Percentiles rank a stretch among this genome's conserved stretches.
phyloP scores from a whole-genome alignment of 2,113 vertebrate species.

The Platichthys flesus region DNA sequence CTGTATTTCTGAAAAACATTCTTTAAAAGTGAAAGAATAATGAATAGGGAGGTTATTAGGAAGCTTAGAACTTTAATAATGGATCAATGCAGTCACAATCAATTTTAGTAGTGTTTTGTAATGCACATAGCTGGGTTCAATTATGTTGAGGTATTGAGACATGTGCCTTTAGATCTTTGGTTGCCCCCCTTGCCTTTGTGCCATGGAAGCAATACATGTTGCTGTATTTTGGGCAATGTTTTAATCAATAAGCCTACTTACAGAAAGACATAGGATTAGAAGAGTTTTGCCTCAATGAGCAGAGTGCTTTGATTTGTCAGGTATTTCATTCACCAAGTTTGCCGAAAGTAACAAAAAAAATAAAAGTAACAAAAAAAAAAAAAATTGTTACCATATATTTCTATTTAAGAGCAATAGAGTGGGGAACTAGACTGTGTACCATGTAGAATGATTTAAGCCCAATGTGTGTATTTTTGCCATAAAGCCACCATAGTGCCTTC shows the following conservation, averaged over 20 bases:
- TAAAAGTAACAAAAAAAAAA: no score
- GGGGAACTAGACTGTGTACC: no score
- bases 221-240: no score
- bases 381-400: neutral
- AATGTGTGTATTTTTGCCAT: no score
- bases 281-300: no score
- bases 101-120: neutral
- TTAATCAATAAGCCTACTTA: no score
- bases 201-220: neutral
- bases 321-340: no score
- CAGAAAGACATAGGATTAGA: no score
- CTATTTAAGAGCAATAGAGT: no score
- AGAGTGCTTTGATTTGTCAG: neutral
- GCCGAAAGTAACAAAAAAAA: no score
- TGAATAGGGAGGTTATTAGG: neutral
- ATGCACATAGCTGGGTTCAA: neutral
- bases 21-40: neutral
- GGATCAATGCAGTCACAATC: neutral
- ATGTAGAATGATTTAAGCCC: no score
- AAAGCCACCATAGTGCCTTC: no score
- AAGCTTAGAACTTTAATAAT: neutral
- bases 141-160: constrained; percentile 1
- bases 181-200: neutral
- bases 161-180: neutral
- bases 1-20: neutral